Base-by-base conservation (phyloP, 2,113 vertebrate genomes). In the Melanostigma gelatinosum region DNA sequence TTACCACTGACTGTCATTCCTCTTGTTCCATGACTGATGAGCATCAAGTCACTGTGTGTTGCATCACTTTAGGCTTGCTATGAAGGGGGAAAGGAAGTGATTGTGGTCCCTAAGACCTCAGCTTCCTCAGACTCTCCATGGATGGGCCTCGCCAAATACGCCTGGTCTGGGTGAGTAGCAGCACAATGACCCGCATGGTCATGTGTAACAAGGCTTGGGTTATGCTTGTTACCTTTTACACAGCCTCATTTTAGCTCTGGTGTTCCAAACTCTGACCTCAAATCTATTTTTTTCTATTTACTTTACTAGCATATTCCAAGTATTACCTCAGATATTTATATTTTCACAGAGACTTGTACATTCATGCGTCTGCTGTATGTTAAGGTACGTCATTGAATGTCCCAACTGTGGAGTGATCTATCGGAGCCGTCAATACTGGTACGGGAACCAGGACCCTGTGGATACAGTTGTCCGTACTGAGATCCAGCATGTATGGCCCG, bases 401-500 rank as follows among this genome's bases (percentile, higher is more conserved):
- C 97, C 97, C 58, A 96, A 95, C 88, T 99, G 98, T 0, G 97
- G 96, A 0, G 98, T 99, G 89, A 97, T 99, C 87, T 99, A 99
- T 87, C 97, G 98, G 52, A 99, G 98, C 91, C 95, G 98, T 16
- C 98, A 99, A 88, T 99, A 96, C 92, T 99, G 98, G 98, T 99
- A 97, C 87, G 98, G 98, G 67, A 99, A 99, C 92, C 97, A 99
- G 84, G 98, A 99, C 91, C 98, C 98, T 29, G 98, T 99, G 85
- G 98, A 99, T 84, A 99, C 98, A 0, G 96, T 99, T 38, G 97
- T 99, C 79, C 97, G 98, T 77, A 99, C 98, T 22, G 98, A 99
- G 92, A 99, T 99, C 84, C 96, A 98, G 73, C 98, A 99, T 0
- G 96, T 99, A 81, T 99, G 98, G 98, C 97, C 97, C 3, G 98